Evolutionary conservation across 2,113 vertebrate genomes (phyloP).

Genomic region (Paramormyrops kingsleyae): DNA sequence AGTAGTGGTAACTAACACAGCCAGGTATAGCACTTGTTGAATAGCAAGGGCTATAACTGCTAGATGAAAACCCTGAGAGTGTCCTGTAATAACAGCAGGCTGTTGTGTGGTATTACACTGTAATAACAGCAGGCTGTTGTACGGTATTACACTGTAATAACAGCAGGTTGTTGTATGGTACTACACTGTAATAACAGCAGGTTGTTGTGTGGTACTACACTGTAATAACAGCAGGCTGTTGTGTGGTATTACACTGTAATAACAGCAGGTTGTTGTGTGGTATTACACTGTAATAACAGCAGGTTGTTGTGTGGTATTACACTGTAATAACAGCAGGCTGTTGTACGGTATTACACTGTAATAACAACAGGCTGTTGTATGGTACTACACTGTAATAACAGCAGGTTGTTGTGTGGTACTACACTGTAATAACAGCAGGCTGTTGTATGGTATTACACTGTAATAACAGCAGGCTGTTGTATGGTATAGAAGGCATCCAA

Average conservation of each 20-base stretch:
- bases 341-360: too few species aligned
- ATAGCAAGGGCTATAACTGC: neutral
- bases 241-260: too few species aligned
- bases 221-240: too few species aligned
- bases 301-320: too few species aligned
- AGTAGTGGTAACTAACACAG: neutral
- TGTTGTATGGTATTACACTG: neutral
- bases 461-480: neutral
- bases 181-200: too few species aligned
- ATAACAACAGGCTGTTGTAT: too few species aligned
- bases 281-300: too few species aligned
- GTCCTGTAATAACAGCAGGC: neutral
- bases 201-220: too few species aligned
- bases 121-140: neutral
- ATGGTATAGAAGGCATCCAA: neutral
- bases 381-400: neutral
- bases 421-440: neutral
- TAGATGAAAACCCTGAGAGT: neutral
- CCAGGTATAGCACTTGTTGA: neutral
- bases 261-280: too few species aligned
- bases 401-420: neutral
- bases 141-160: too few species aligned
- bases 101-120: neutral
- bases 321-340: too few species aligned
- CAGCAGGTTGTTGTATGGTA: too few species aligned